These are phyloP conservation scores for Notothenia coriiceps DNA, from an alignment of 2,113 vertebrate genomes.

Conservation along the genomic window DNA sequence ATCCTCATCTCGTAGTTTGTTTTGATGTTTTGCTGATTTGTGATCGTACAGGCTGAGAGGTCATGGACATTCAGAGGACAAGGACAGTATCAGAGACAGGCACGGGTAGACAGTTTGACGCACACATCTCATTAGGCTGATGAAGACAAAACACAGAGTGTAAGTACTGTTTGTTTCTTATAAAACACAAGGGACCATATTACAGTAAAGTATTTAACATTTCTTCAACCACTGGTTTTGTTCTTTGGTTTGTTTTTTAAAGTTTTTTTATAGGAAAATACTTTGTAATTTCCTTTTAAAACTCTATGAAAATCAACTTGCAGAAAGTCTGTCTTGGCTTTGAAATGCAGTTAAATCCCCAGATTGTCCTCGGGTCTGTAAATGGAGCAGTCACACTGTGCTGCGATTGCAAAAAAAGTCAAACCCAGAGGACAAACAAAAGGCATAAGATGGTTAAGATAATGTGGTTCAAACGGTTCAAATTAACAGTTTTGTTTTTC, in stretches of 20 bases:
- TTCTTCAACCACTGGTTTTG: neutral
- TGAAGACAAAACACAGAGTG: constrained; percentile 66
- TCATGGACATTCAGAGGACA: constrained; percentile 78
- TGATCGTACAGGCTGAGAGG: constrained; percentile 50
- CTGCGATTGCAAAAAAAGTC: constrained; percentile 4
- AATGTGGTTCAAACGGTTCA: neutral
- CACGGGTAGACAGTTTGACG: constrained; percentile 81
- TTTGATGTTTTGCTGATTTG: constrained; percentile 23
- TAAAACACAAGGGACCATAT: neutral
- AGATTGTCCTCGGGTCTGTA: neutral
- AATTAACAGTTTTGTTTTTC: neutral
- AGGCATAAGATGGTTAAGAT: neutral
- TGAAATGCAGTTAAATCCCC: constrained; percentile 4
- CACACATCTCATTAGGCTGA: constrained; percentile 60
- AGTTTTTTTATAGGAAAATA: neutral
- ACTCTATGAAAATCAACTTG: constrained; percentile 5
- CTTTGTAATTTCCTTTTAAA: neutral
- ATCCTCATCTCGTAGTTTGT: constrained; percentile 48
- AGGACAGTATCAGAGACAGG: constrained; percentile 77
- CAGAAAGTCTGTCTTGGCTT: neutral
- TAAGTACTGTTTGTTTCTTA: constrained; percentile 1
- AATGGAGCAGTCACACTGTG: neutral
- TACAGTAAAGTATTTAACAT: neutral
- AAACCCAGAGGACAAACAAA: constrained; percentile 4
- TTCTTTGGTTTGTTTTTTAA: neutral